Percentiles rank a stretch among this genome's conserved stretches.
Evolutionary conservation across 1,140 invertebrate genomes (phyloP).

Genomic region (Drosophila sturtevanti): DNA sequence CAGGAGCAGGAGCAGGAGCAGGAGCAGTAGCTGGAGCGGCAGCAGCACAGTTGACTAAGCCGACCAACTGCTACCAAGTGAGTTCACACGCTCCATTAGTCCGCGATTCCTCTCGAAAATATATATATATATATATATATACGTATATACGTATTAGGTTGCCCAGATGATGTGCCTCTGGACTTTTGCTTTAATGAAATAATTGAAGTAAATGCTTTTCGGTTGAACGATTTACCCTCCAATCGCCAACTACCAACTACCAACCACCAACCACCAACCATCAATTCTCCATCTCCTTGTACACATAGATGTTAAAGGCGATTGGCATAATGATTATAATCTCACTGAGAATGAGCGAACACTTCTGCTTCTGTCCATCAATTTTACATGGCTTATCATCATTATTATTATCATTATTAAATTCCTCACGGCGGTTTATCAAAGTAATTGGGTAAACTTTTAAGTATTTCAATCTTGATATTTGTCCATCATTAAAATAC

Average conservation of each 20-base stretch:
- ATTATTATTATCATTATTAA: neutral
- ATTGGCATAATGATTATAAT: constrained; percentile 57
- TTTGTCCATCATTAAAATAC: neutral
- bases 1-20: neutral
- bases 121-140: constrained; percentile 8
- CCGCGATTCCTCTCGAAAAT: constrained; percentile 38
- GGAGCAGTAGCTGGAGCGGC: neutral
- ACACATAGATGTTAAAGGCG: neutral
- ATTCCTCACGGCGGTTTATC: constrained; percentile 34
- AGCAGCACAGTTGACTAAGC: constrained; percentile 62
- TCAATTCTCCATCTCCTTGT: too few species aligned
- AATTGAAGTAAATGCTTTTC: constrained; percentile 69
- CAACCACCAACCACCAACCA: neutral
- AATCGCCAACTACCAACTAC: neutral
- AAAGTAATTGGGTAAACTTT: constrained; percentile 54
- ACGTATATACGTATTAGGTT: neutral
- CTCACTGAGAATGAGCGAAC: constrained; percentile 12
- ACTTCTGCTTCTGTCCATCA: constrained; percentile 12
- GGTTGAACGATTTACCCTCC: constrained; percentile 28
- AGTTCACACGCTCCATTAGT: constrained; percentile 76
- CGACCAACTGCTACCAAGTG: constrained; percentile 48
- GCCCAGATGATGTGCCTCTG: constrained; percentile 39
- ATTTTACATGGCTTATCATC: constrained; percentile 23
- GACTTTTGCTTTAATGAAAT: constrained; percentile 63
- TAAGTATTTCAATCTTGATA: constrained; percentile 12